Evolutionary conservation across 2,888 invertebrate species (phyloP).

Genomic region (Epirrita christyi): DNA sequence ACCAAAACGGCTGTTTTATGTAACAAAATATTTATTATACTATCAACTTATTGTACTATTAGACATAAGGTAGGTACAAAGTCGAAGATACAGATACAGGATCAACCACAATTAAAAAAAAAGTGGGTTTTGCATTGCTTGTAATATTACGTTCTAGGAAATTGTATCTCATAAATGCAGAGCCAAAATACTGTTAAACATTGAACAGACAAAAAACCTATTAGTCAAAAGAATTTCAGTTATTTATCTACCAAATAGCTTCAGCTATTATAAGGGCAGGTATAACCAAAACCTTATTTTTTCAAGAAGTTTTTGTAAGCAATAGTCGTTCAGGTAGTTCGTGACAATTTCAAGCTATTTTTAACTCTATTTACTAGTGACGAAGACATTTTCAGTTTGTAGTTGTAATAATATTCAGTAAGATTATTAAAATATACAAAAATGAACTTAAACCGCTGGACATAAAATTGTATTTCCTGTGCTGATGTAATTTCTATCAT

Average conservation of each 20-base stretch:
- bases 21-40: no score
- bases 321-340: slow-evolving; percentile 13
- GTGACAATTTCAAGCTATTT: slow-evolving; percentile 3
- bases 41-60: no score
- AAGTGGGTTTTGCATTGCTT: no score
- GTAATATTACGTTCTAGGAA: no score
- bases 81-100: no score
- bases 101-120: no score
- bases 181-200: no score
- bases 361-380: not conserved
- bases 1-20: no score
- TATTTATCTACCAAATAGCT: slow-evolving; percentile 7
- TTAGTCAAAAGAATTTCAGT: not conserved
- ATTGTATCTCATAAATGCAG: no score
- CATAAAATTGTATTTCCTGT: not conserved
- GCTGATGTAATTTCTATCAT: not conserved
- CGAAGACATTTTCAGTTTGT: not conserved
- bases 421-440: not conserved
- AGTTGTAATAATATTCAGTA: not conserved
- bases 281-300: slow-evolving; percentile 1
- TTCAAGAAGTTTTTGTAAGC: slow-evolving; percentile 8
- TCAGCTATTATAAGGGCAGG: slow-evolving; percentile 3
- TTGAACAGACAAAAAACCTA: no score
- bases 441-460: not conserved
- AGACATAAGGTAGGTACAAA: no score